Conservation (phyloP, 2,113 vertebrate species). For the Oxygymnocypris stewartii region DNA sequence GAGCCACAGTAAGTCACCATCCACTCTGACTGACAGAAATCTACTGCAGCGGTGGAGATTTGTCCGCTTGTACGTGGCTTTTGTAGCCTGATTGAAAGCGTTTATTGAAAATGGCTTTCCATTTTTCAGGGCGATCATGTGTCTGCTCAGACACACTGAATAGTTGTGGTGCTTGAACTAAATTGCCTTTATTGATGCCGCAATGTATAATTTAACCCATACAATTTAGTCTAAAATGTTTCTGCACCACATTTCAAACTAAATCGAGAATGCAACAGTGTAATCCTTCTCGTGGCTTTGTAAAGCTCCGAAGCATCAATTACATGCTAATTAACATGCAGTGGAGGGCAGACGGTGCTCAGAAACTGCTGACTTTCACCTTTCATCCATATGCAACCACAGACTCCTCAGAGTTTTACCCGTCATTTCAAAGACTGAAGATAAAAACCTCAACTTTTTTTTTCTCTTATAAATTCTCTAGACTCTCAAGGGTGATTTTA, state of each 20-base stretch:
- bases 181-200: constrained; percentile 2
- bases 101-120: neutral
- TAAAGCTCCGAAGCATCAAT: constrained; percentile 2
- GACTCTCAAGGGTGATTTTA: neutral
- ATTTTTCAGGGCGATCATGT: neutral
- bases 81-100: constrained; percentile 1
- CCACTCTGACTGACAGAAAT: constrained; percentile 1
- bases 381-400: constrained; percentile 36
- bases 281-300: constrained; percentile 25
- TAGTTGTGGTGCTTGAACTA: neutral
- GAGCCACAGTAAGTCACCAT: constrained; percentile 16
- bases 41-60: neutral
- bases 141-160: neutral
- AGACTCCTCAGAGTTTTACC: constrained; percentile 1
- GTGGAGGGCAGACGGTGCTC: constrained; percentile 30
- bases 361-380: constrained; percentile 39
- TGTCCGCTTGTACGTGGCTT: neutral
- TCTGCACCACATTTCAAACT: neutral
- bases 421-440: constrained; percentile 23
- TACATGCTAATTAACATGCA: constrained; percentile 36
- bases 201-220: constrained; percentile 28
- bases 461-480: neutral
- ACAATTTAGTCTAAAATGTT: neutral
- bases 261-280: constrained; percentile 14
- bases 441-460: neutral